A percentile compares a stretch with the other conserved stretches of the same genome.
phyloP scores from a whole-genome alignment of 2,113 vertebrate genomes.

The Panthera tigris region DNA sequence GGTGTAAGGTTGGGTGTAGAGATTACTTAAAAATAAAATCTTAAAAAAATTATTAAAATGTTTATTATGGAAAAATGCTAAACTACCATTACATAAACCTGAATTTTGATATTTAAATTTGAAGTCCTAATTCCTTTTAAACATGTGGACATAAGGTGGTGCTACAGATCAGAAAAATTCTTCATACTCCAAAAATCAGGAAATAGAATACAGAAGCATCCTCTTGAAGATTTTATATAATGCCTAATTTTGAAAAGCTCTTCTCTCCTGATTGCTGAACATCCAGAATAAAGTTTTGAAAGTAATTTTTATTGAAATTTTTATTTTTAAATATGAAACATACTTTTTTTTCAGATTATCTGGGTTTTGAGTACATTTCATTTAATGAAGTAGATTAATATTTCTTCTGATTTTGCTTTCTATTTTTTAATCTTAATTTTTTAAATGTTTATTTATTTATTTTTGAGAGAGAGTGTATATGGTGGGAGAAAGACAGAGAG shows the following conservation, averaged over 20 bases:
- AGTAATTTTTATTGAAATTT: neutral
- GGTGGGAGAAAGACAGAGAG: no score
- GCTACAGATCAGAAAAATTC: conserved; percentile 68
- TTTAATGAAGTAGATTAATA: neutral
- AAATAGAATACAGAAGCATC: neutral
- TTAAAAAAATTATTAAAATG: neutral
- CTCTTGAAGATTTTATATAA: neutral
- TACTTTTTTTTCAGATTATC: neutral
- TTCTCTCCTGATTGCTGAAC: neutral
- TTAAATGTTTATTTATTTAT: no score
- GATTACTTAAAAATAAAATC: neutral
- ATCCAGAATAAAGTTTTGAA: neutral
- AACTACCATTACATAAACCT: neutral
- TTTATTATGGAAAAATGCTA: neutral
- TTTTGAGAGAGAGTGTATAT: no score
- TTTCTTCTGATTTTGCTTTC: neutral
- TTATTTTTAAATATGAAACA: conserved; percentile 15
- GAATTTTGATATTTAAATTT: neutral
- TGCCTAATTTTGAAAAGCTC: neutral
- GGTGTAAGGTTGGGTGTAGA: neutral
- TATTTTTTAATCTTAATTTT: neutral
- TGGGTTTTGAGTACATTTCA: conserved; percentile 19
- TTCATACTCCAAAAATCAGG: neutral
- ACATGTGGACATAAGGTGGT: conserved; percentile 77
- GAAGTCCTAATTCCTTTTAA: neutral